Conservation (phyloP, 2,113 vertebrate species). For the Prionailurus viverrinus region DNA sequence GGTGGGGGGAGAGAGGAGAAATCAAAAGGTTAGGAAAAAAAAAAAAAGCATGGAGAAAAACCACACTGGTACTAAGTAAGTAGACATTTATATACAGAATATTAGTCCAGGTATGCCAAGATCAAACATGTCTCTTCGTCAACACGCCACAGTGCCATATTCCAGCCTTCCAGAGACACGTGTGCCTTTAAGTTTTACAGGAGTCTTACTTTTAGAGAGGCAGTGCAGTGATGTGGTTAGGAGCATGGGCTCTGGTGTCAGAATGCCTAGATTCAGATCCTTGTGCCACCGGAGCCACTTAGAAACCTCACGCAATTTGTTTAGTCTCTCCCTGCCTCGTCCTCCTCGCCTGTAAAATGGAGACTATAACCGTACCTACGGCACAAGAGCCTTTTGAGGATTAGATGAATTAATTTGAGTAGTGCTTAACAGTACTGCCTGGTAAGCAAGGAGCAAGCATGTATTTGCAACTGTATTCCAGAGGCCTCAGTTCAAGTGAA, state of each 20-base stretch:
- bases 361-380: accelerated
- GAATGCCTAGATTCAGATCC: not conserved
- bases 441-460: not conserved
- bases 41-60: not conserved
- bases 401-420: not conserved
- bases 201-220: not conserved
- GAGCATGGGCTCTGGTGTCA: not conserved
- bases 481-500: not conserved
- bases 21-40: not conserved
- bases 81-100: not conserved
- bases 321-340: not conserved
- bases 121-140: not conserved
- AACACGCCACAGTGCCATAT: not conserved
- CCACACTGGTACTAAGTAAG: not conserved
- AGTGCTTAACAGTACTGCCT: not conserved
- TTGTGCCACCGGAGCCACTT: not conserved
- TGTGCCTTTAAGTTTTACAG: not conserved
- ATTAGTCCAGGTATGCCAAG: not conserved
- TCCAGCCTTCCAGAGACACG: not conserved
- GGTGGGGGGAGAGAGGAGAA: not conserved
- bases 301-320: not conserved
- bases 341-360: not conserved
- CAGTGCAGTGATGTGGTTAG: accelerated
- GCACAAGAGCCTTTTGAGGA: not conserved
- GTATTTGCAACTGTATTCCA: not conserved